Percentiles rank a stretch among this genome's conserved stretches.
These are phyloP conservation scores for Automeris io DNA, from an alignment of 2,888 invertebrate genomes.

Conservation along the genomic window DNA sequence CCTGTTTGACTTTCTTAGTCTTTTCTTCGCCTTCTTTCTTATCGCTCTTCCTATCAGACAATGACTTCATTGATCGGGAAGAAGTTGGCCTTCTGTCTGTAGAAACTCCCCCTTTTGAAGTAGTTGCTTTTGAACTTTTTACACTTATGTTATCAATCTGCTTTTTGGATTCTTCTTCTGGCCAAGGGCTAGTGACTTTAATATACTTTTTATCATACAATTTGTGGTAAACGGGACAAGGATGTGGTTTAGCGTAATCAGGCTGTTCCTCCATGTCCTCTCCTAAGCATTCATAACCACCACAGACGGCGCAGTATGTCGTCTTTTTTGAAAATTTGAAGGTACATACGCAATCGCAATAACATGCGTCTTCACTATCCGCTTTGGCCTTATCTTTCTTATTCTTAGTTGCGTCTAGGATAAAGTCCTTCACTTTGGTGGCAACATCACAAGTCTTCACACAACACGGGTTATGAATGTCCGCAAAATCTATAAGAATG, in stretches of 20 bases:
- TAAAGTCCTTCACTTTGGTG: conserved; percentile 56
- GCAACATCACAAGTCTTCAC: conserved; percentile 55
- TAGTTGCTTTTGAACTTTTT: conserved; percentile 34
- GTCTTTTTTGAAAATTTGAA: conserved; percentile 57
- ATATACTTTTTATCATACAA: conserved; percentile 53
- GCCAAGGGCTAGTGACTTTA: conserved; percentile 48
- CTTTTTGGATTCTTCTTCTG: conserved; percentile 36
- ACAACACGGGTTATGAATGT: conserved; percentile 56
- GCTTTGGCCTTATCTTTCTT: conserved; percentile 26
- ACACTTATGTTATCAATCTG: conserved; percentile 25
- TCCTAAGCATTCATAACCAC: conserved; percentile 62
- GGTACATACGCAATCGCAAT: conserved; percentile 60
- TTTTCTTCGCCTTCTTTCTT: conserved; percentile 27
- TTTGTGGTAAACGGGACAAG: conserved; percentile 66
- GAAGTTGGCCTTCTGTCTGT: conserved; percentile 16
- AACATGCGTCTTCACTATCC: conserved; percentile 43
- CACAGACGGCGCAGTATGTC: conserved; percentile 62
- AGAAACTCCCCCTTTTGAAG: conserved; percentile 20
- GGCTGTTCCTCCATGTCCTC: conserved; percentile 52
- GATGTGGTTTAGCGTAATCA: conserved; percentile 49
- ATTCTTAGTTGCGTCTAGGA: conserved; percentile 36
- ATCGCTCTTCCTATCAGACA: conserved; percentile 27
- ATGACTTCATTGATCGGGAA: conserved; percentile 25
- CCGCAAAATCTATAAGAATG: conserved; percentile 41
- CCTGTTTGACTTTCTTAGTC: conserved; percentile 24